Base-by-base conservation (phyloP, 2,888 invertebrate genomes). In the Noctua pronuba region DNA sequence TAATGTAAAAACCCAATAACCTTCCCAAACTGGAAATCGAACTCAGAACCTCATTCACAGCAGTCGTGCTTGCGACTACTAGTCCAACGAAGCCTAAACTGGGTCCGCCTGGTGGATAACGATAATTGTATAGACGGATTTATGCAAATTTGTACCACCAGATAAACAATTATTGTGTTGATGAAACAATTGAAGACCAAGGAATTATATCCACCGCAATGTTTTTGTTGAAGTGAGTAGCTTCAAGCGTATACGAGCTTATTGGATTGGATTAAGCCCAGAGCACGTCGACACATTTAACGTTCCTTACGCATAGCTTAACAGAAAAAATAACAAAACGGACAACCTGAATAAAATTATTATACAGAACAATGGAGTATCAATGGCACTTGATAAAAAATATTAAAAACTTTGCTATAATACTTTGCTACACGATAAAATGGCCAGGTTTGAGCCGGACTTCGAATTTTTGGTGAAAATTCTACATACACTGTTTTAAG, bases 361-460 rank as follows among this genome's bases (percentile, higher is more conserved):
- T 58, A 24, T 10, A 69, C 41, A 80, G 70, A 70, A 77, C 60
- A 80, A 77, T 80, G 41, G 77, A 13, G 60, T 70, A 80, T 62
- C 60, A 77, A 62, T 77, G 24, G 60, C 80, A 44, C 28, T 52
- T 24, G 31, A 24, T 49, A 62, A 62, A 80, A 77, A 62, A 70
- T 55, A 65, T 65, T 28, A 44, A n/a, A 65, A 77, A 44, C 44
- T 35, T 24, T 31, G 49, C 41, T 62, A 62, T 60, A 35, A 35
- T 35, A 35, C n/a, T n/a, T n/a, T n/a, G n/a, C n/a, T n/a, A n/a
- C 3, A 38, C 38, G 38, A 38, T n/a, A 35, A 58, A 68, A 58
- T n/a, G n/a, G n/a, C 69, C 60, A n/a, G 79, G 60, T 60, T 49
- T 21, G 11, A 49, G 11, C 49, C 21, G 38, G 38, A 28, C 6